phyloP scores from a whole-genome alignment of 1,140 invertebrate species.

The Ceratina calcarata region DNA sequence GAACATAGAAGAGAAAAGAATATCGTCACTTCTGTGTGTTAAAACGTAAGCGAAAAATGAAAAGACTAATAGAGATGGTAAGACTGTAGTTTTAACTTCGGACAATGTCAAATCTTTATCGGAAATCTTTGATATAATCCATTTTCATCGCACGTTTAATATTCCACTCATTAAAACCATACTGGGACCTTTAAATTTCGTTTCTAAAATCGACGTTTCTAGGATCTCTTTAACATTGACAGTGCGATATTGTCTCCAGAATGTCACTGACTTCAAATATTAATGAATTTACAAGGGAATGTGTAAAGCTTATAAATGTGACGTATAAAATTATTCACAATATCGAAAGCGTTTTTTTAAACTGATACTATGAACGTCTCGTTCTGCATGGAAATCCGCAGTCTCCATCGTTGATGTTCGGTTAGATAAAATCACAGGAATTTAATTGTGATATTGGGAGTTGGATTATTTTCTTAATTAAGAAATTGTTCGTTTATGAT shows the following conservation, averaged over 20 bases:
- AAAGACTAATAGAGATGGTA: conserved; percentile 10
- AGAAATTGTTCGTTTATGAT: not conserved
- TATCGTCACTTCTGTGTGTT: conserved; percentile 1
- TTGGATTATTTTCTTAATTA: not conserved
- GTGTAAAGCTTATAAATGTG: no score
- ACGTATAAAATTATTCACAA: no score
- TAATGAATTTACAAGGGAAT: no score
- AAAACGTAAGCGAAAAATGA: conserved; percentile 12
- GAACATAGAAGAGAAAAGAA: not conserved
- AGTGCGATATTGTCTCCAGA: not conserved
- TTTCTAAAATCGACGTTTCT: not conserved
- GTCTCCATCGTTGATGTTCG: no score
- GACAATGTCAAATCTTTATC: not conserved
- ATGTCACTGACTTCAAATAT: no score
- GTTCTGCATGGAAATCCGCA: no score
- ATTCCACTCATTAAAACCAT: conserved; percentile 23
- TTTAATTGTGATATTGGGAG: no score
- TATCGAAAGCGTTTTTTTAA: no score
- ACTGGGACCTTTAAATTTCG: conserved; percentile 15
- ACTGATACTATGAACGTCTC: no score
- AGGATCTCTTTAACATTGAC: no score
- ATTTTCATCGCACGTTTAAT: conserved; percentile 26
- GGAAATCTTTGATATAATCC: conserved; percentile 37
- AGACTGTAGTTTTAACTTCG: conserved; percentile 4
- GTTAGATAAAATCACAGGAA: no score